Percentiles rank a stretch among this genome's conserved stretches.
Conservation (phyloP, 2,113 vertebrate genomes). For the Thryonomys swinderianus region DNA sequence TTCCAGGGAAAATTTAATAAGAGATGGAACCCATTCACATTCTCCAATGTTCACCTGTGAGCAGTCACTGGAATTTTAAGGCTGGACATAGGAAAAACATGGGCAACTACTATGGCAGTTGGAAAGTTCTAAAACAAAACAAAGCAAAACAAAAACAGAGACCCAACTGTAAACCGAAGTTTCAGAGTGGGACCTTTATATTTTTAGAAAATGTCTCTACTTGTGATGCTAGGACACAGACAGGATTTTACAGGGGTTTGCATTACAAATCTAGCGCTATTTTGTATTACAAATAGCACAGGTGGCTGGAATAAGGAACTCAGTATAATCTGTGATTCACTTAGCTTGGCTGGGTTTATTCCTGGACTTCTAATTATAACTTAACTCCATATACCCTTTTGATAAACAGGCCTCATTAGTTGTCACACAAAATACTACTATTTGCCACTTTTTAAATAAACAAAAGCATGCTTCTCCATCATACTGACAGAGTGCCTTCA, state of each 20-base stretch:
- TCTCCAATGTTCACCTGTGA: not conserved
- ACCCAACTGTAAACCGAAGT: not conserved
- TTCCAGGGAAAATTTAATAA: conserved; percentile 32
- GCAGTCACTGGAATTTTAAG: conserved; percentile 41
- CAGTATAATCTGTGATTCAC: conserved; percentile 36
- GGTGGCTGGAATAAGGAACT: conserved; percentile 44
- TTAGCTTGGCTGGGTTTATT: conserved; percentile 34
- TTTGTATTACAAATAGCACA: conserved; percentile 59
- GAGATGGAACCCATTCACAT: conserved; percentile 45
- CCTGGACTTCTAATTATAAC: conserved; percentile 49
- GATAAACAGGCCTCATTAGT: conserved; percentile 16
- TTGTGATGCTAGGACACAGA: conserved; percentile 20
- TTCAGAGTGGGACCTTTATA: not conserved
- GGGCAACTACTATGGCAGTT: not conserved
- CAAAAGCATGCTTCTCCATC: not conserved
- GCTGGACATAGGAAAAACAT: not conserved
- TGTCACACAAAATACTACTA: conserved; percentile 57
- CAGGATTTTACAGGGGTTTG: conserved; percentile 42
- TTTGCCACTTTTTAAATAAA: conserved; percentile 59
- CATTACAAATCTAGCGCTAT: conserved; percentile 49
- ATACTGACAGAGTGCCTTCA: conserved; percentile 11
- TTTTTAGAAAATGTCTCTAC: not conserved
- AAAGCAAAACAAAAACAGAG: conserved; percentile 12
- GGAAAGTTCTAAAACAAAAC: not conserved
- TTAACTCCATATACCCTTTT: not conserved